Evolutionary conservation across 1,140 invertebrate species (phyloP).

Genomic region (Drosophila bipectinata): DNA sequence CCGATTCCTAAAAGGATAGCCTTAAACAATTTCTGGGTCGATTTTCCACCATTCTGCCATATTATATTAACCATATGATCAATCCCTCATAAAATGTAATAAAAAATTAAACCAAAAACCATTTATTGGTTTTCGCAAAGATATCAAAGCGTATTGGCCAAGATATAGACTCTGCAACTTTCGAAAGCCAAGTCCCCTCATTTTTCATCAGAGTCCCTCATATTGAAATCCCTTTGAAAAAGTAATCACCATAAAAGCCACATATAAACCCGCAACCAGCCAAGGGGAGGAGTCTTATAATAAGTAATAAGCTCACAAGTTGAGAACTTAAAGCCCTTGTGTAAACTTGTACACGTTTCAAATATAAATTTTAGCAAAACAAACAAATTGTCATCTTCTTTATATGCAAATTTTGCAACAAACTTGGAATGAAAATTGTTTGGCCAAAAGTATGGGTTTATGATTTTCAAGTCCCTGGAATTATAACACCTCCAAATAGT

Average conservation of each 20-base stretch:
- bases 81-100: too few relatives aligned
- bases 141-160: background rate
- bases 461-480: background rate
- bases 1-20: too few relatives aligned
- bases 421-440: background rate
- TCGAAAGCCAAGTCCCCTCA: background rate
- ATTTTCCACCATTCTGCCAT: too few relatives aligned
- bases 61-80: too few relatives aligned
- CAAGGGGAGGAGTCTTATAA: background rate
- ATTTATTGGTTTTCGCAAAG: background rate
- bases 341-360: background rate
- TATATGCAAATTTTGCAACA: background rate
- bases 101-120: background rate
- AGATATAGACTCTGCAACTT: background rate
- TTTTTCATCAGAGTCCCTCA: background rate
- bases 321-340: background rate
- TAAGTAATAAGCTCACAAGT: constrained; percentile 1
- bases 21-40: too few relatives aligned
- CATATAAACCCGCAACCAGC: background rate
- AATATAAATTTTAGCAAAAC: background rate
- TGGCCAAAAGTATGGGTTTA: background rate
- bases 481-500: background rate
- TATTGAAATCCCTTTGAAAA: background rate
- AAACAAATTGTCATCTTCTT: background rate
- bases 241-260: constrained; percentile 1